Base-by-base conservation (phyloP, 2,888 invertebrate genomes). In the Brachypterus glaber region DNA sequence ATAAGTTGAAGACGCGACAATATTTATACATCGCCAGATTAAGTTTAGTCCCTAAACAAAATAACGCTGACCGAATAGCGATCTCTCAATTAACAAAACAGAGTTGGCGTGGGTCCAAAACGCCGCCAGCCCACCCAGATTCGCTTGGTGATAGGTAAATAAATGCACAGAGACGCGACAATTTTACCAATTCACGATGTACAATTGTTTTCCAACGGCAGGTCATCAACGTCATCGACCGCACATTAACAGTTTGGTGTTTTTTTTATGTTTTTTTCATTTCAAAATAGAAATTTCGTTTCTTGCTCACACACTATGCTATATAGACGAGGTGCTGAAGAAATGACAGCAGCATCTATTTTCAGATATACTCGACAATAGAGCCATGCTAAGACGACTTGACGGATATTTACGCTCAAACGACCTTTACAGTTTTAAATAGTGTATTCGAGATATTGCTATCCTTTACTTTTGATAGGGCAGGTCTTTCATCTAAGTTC, bases 61-160 rank as follows among this genome's bases (percentile, higher is more conserved):
- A 59, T 57, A 57, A 57, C 52, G 57, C 54, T 54, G 52, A 55
- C 59, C 58, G 53, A 60, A 60, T 54, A 52, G 54, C 60, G 52
- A 62, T 60, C 58, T 60, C 60, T 63, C 60, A 63, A 62, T 62
- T 60, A 60, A 57, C 58, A 49, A 45, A 43, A 49, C 51, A 51
- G 49, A 48, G 50, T 36, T 33, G 47, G 53, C 53, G 51, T 41
- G 40, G 37, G 34, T 34, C 43, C 44, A 41, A 45, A 43, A 44
- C 43, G 43, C 45, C 49, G 52, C 44, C 50, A 47, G 57, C 52
- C 58, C 59, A 58, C 59, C 56, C 57, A 55, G 47, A 40, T 38
- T 38, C 49, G 31, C 46, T 50, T 49, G 58, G 54, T 57, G 58
- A 58, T 58, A 57, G 58, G 51, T 53, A 49, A 54, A 61, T 60